These are phyloP conservation scores for Chiropotes sagulatus DNA, from an alignment of 2,797 vertebrate genomes.

Conservation along the genomic window DNA sequence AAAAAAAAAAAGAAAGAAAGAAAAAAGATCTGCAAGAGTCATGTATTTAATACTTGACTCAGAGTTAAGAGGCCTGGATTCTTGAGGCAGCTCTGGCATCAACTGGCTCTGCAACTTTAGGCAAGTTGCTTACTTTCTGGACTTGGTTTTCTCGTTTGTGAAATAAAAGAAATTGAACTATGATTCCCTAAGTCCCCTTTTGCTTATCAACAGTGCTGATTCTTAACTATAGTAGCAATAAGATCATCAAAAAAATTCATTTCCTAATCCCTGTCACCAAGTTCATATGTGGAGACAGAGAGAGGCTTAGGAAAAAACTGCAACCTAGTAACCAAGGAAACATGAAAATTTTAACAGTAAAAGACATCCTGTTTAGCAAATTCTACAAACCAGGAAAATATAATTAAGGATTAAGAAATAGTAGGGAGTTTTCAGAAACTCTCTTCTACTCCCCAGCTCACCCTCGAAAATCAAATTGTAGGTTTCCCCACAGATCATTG, in stretches of 20 bases:
- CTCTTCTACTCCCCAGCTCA: not conserved
- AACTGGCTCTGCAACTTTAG: not conserved
- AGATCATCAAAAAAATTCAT: not conserved
- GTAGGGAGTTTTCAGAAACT: not conserved
- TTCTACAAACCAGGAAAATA: not conserved
- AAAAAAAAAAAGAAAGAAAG: not conserved
- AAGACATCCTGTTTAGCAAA: not conserved
- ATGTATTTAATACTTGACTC: not conserved
- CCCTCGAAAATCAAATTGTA: not conserved
- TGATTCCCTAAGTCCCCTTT: not conserved
- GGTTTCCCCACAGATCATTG: not conserved
- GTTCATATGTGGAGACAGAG: not conserved
- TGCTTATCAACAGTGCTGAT: constrained; percentile 13
- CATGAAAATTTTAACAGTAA: not conserved
- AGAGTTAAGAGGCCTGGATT: not conserved
- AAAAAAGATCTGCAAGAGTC: not conserved
- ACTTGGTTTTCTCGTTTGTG: constrained; percentile 18
- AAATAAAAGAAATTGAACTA: constrained; percentile 10
- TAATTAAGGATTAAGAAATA: not conserved
- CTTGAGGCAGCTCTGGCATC: not conserved
- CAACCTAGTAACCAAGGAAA: constrained; percentile 11
- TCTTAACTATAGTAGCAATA: constrained; percentile 28
- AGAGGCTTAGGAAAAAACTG: not conserved
- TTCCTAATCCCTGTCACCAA: not conserved
- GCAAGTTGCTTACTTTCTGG: not conserved